Evolutionary conservation across 2,888 invertebrate genomes (phyloP), one percentile per base, ranked within the genome.

Genomic region (Hydraecia micacea): DNA sequence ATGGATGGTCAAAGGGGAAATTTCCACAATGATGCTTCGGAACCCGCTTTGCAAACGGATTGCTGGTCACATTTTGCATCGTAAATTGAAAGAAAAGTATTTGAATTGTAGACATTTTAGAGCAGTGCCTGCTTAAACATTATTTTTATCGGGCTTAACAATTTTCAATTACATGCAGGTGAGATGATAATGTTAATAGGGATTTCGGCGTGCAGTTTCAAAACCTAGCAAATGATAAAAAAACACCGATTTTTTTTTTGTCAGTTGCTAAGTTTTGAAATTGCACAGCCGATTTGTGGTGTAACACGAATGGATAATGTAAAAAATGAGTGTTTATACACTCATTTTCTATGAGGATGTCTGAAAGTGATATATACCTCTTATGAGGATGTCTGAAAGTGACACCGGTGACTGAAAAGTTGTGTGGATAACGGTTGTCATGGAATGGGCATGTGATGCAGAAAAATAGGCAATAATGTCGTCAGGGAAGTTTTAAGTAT

Each of bases 1-100:
- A 5, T 79, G 25, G 52, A 52, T 46, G 67, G 42, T 67, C 66
- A 79, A 83, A 83, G 42, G 18, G 32, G 42, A 58, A 32, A 82
- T 75, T 79, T 52, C 60, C 42, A 60, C 83, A 83, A 52, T 58
- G 58, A 36, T 46, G 18, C 28, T 36, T 25, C 2, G 25, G 63
- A 66, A 32, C 18, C 32, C 21, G 39, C 21, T 42, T 32, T 6
- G 21, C 21, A 81, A 75, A 66, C 39, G 21, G 8, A 49, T 49
- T 74, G 21, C 21, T 58, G n/a, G 32, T 39, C 39, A 74, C 3
- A 49, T 73, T 72, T 49, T 58, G 39, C 15, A 32, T 49, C 7
- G 11, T 49, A 21, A 39, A 21, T 28, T 46, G 1, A n/a, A 32
- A 21, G 8, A 21, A 36, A n/a, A 46, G 11, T 36, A 36, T 63